Conservation (phyloP, 2,797 vertebrate genomes). For the Ceyx erithaca region DNA sequence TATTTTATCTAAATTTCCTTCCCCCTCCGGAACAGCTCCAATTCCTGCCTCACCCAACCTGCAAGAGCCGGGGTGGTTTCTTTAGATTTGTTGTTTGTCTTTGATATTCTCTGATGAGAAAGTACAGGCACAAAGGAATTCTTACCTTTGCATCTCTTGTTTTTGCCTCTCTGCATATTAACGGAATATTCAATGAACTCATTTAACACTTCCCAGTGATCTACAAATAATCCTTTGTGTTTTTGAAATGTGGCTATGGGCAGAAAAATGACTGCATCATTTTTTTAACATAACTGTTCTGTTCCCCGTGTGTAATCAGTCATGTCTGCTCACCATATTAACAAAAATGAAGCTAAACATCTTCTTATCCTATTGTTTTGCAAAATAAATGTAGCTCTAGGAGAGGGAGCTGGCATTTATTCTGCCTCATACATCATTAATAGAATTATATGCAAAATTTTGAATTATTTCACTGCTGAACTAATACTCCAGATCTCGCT, state of each 20-base stretch:
- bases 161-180: slow-evolving; percentile 54
- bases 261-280: slow-evolving; percentile 56
- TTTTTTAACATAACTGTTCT: slow-evolving; percentile 49
- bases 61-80: background rate
- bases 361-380: slow-evolving; percentile 51
- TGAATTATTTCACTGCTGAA: background rate
- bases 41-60: background rate
- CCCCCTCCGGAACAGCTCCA: background rate
- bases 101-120: slow-evolving; percentile 46
- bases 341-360: slow-evolving; percentile 67
- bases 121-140: slow-evolving; percentile 35
- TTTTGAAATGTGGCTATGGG: slow-evolving; percentile 58
- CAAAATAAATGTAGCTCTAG: slow-evolving; percentile 63
- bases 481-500: background rate
- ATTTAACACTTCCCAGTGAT: slow-evolving; percentile 70
- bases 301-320: slow-evolving; percentile 48
- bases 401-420: slow-evolving; percentile 22
- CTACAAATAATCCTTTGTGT: slow-evolving; percentile 72
- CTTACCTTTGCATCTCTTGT: slow-evolving; percentile 47
- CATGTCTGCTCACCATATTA: slow-evolving; percentile 62
- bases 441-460: slow-evolving; percentile 18
- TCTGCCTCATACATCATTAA: slow-evolving; percentile 52
- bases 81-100: slow-evolving; percentile 20
- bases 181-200: slow-evolving; percentile 68
- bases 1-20: background rate